Conservation (phyloP, 2,797 vertebrate genomes). For the Cichlasoma orientale region DNA sequence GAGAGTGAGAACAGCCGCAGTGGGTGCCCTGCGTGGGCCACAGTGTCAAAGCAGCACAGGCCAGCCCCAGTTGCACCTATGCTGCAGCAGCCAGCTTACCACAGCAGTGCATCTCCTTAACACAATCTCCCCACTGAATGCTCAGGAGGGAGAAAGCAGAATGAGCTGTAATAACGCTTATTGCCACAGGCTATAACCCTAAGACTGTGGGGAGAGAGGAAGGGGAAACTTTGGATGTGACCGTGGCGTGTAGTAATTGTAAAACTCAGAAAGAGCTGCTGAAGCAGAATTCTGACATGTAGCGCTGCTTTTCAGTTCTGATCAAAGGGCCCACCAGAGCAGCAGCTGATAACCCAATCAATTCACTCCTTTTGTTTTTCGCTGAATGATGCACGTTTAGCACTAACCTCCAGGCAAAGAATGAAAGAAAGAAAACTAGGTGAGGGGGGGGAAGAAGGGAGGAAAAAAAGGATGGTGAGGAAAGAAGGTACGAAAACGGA, state of each 20-base stretch:
- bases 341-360: conserved; percentile 84
- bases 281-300: conserved; percentile 85
- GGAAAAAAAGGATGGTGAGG: conserved; percentile 13
- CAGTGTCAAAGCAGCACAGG: conserved; percentile 14
- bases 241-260: conserved; percentile 82
- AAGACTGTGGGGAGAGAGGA: conserved; percentile 64
- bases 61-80: neutral
- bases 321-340: conserved; percentile 76
- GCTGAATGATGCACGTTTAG: conserved; percentile 91
- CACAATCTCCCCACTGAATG: conserved; percentile 44
- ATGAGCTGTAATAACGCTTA: conserved; percentile 56
- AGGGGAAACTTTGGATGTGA: conserved; percentile 78
- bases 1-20: conserved; percentile 28
- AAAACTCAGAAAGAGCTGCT: conserved; percentile 86
- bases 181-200: conserved; percentile 68
- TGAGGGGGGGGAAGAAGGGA: neutral
- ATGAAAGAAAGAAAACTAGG: conserved; percentile 67
- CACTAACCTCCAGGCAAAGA: conserved; percentile 86
- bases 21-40: conserved; percentile 25
- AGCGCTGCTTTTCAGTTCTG: conserved; percentile 79
- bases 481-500: conserved; percentile 48
- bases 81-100: neutral
- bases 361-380: conserved; percentile 88
- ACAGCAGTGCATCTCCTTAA: conserved; percentile 47
- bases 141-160: conserved; percentile 45